Base-by-base conservation (phyloP, 2,888 invertebrate genomes). In the Unio pictorum region DNA sequence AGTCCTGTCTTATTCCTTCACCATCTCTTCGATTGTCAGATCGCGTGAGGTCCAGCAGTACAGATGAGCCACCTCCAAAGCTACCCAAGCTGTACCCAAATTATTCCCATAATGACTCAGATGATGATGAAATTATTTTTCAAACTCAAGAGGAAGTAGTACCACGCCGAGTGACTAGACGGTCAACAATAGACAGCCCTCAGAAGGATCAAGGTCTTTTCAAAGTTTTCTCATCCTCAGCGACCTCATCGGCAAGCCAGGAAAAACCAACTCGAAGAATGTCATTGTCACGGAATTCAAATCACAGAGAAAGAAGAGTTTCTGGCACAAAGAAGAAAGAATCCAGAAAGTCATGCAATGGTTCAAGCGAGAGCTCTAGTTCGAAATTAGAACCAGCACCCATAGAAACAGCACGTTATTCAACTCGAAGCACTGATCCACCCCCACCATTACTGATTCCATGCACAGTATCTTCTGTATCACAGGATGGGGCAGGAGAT, bases 371-470 rank as follows among this genome's bases (percentile, higher is more conserved):
- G n/a, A n/a, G n/a, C n/a, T n/a, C n/a, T n/a, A n/a, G n/a, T n/a
- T n/a, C n/a, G n/a, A n/a, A n/a, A n/a, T n/a, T n/a, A n/a, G n/a
- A n/a, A n/a, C n/a, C n/a, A n/a, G n/a, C n/a, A n/a, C n/a, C n/a
- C n/a, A n/a, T n/a, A n/a, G n/a, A n/a, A n/a, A n/a, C n/a, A n/a
- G n/a, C 30, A 30, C 30, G 30, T 30, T 30, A n/a, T n/a, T 15
- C 45, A 15, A 45, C 5, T 17, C 75, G 73, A 17, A 75, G 75
- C 65, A 55, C 67, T 34, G 82, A 81, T 55, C 72, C 82, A 63
- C 82, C 83, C 4, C 84, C 85, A 3, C 83, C 84, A 34, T 71
- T 83, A 30, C 72, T 84, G 11, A 78, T 83, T 34, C 82, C 84
- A 0, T 81, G 80, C 69, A 74, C 75, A 45, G 69, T 83, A 54